Base-by-base conservation (phyloP, 2,113 vertebrate species). In the Blennius ocellaris region DNA sequence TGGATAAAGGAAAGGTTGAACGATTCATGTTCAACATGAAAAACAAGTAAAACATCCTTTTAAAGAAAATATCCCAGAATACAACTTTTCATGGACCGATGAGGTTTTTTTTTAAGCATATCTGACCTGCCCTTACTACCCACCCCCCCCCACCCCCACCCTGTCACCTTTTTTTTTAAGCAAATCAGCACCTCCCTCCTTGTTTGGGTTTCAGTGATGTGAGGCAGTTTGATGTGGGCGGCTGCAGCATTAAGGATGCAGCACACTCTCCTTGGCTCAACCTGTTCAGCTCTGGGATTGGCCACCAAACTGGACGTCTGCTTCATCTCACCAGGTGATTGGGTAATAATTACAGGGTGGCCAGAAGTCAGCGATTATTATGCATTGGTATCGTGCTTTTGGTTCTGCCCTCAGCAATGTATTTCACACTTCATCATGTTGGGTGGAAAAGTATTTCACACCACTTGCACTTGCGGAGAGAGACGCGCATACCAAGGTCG, bases 371-470 rank as follows among this genome's bases (percentile, higher is more conserved):
- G 76, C 54, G 56, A 90, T 87, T 89, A 87, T 74, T 92, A 90
- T 90, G 85, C 89, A 92, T 89, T 85, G 90, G 75, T 80, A 76
- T 86, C 74, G 30, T 76, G 81, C 76, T 73, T 68, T 56, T 52
- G 85, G 73, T 83, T 89, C 83, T 67, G 81, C 68, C 86, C 87
- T 76, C 12, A 72, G 86, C 81, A 65, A 76, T 79, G 82, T 86
- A 92, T 92, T 92, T 92, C 90, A 92, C 89, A 87, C 86, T 87
- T 89, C 87, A 90, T 92, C 86, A 90, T 82, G 81, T 86, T 49
- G 49, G 76, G 60, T 85, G 81, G 84, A 87, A 76, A 80, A 75
- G 82, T 77, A 88, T 90, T 91, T 91, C 89, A 90, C 90, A 82
- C 86, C 82, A 85, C 83, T 85, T 87, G 85, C 80, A 73, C 79